Percentiles rank a stretch among this genome's conserved stretches.
Evolutionary conservation across 2,888 invertebrate species (phyloP).

Genomic region (Chirona hameri): DNA sequence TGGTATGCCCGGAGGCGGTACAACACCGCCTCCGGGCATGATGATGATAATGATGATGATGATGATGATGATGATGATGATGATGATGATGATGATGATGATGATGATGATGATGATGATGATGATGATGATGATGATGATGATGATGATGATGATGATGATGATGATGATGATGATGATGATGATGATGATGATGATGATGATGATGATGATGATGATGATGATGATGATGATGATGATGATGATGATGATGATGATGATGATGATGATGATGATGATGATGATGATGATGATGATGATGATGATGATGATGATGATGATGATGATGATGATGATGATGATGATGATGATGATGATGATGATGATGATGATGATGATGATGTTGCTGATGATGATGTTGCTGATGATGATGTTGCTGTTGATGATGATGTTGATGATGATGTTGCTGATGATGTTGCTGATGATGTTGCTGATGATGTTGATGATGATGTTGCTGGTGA

Average conservation of each 20-base stretch:
- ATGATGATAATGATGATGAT: conserved; percentile 22
- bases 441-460: no score
- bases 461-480: no score
- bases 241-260: conserved; percentile 22
- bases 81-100: conserved; percentile 22
- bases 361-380: no score
- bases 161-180: conserved; percentile 22
- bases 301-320: conserved; percentile 22
- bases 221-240: conserved; percentile 22
- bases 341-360: conserved; percentile 22
- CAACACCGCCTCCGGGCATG: background rate
- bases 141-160: conserved; percentile 22
- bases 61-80: conserved; percentile 22
- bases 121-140: conserved; percentile 22
- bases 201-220: conserved; percentile 22
- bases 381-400: no score
- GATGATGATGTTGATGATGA: no score
- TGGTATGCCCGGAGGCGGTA: no score
- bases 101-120: conserved; percentile 22
- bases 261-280: conserved; percentile 22
- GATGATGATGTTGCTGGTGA: no score
- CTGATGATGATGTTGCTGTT: no score
- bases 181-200: conserved; percentile 22
- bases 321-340: conserved; percentile 22
- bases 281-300: conserved; percentile 22